Percentiles rank a stretch among this genome's conserved stretches.
These are phyloP conservation scores for Phortica magna DNA, from an alignment of 2,888 invertebrate genomes.

Conservation along the genomic window DNA sequence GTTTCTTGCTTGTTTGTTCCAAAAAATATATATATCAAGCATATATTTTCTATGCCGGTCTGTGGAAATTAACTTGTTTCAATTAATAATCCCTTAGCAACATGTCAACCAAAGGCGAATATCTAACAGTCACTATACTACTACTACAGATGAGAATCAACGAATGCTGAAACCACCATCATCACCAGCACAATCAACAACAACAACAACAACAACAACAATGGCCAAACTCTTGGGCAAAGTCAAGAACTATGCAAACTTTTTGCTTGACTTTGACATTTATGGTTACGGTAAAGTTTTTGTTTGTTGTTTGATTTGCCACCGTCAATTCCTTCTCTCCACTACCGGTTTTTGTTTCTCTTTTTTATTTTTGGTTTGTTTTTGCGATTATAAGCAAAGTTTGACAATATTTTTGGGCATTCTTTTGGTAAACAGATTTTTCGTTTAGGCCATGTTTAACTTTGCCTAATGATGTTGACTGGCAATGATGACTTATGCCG, in stretches of 20 bases:
- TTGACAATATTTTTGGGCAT: slow-evolving; percentile 57
- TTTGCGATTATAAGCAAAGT: slow-evolving; percentile 48
- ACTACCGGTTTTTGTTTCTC: too few species aligned
- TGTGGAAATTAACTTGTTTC: slow-evolving; percentile 77
- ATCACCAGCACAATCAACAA: background rate
- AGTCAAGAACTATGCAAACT: slow-evolving; percentile 73
- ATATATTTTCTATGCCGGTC: slow-evolving; percentile 33
- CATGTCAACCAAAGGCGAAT: slow-evolving; percentile 70
- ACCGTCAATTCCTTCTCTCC: slow-evolving; percentile 38
- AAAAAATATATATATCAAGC: background rate
- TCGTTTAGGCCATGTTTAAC: slow-evolving; percentile 24
- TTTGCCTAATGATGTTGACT: slow-evolving; percentile 23
- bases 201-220: slow-evolving; percentile 19
- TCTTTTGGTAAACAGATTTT: slow-evolving; percentile 45
- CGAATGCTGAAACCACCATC: background rate
- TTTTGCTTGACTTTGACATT: slow-evolving; percentile 72
- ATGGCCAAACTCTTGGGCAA: slow-evolving; percentile 51
- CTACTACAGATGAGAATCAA: background rate
- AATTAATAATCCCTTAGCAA: slow-evolving; percentile 77
- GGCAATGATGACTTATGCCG: slow-evolving; percentile 1
- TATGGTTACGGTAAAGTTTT: slow-evolving; percentile 68
- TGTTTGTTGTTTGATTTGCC: slow-evolving; percentile 59
- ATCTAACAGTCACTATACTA: background rate
- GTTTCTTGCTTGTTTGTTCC: slow-evolving; percentile 50
- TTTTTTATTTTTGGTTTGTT: slow-evolving; percentile 22